Evolutionary conservation across 2,113 vertebrate genomes (phyloP).

Genomic region (Chamaea fasciata): DNA sequence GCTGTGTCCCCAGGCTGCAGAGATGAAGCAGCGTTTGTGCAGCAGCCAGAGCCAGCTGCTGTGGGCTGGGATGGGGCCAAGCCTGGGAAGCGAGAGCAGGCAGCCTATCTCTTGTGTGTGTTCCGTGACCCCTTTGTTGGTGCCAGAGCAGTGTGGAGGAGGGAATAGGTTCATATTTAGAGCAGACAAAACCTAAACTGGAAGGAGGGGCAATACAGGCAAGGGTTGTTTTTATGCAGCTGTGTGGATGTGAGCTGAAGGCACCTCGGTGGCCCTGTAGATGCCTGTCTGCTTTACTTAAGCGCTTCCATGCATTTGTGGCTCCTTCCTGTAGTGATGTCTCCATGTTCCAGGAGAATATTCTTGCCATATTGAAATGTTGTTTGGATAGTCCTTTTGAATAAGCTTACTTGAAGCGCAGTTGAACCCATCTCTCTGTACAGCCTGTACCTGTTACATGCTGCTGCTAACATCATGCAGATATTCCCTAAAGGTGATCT

Average conservation of each 20-base stretch:
- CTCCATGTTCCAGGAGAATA: neutral
- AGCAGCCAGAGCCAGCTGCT: conserved; percentile 10
- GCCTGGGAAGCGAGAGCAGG: neutral
- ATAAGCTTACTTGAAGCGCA: neutral
- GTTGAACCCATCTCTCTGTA: neutral
- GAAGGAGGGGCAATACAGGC: neutral
- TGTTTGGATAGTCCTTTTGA: neutral
- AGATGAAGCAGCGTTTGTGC: neutral
- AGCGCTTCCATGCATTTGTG: neutral
- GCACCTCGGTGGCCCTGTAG: rapidly evolving
- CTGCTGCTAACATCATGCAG: neutral
- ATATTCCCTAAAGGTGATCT: neutral
- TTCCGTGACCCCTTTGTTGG: neutral
- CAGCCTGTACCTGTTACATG: neutral
- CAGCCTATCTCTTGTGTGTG: neutral
- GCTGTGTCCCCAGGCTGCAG: neutral
- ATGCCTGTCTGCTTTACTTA: neutral
- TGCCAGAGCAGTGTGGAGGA: neutral
- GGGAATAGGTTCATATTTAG: neutral
- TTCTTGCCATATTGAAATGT: neutral
- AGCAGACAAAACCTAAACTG: neutral
- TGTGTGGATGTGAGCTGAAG: neutral
- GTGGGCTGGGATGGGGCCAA: neutral
- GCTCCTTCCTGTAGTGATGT: neutral
- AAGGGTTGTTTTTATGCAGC: neutral